Evolutionary conservation across 2,113 vertebrate genomes (phyloP), one percentile per base, ranked within the genome.

Genomic region (Hydropotes inermis): DNA sequence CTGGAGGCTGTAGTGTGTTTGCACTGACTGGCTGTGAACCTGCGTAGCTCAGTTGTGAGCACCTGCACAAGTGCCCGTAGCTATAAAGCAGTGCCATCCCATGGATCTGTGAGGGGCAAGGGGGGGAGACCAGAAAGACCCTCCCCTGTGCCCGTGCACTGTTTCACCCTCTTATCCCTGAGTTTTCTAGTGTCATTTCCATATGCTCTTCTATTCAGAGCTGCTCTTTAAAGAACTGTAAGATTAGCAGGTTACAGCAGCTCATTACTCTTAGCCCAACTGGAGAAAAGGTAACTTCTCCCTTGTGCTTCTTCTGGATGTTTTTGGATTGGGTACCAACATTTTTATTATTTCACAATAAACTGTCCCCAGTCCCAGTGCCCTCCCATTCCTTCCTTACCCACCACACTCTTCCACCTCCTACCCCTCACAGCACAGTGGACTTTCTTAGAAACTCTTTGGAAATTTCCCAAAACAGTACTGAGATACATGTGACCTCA

Each of bases 321-420:
- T 76, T 45, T 79, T 57, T 6, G 13, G 64, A 23, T 54, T 87
- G 14, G 33, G 54, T 64, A 28, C 11, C 61, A 57, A 17, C n/a
- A 43, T 33, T 52, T 27, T 82, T 88, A 33, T 55, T 55, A 13
- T 90, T 90, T 94, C 57, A 27, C 17, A 52, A 39, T 57, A 19
- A 64, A 82, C 55, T 28, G 5, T 9, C 64, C 79, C 15, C 21
- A 5, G 4, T 14, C 64, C 7, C 82, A 55, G 57, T 3, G 14
- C 15, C 6, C 3, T 6, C 28, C 17, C 9, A 3, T 21, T 15
- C 30, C 5, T 4, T 28, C n/a, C 50, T 81, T 30, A 25, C 9
- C 30, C 8, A 0, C 0, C 8, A 0, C 0, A 3, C 54, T 33
- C 13, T 6, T 25, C 45, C 3, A 11, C 21, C 1, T 3, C n/a